phyloP scores from a whole-genome alignment of 2,888 invertebrate species.

The Criorhina ranunculi region DNA sequence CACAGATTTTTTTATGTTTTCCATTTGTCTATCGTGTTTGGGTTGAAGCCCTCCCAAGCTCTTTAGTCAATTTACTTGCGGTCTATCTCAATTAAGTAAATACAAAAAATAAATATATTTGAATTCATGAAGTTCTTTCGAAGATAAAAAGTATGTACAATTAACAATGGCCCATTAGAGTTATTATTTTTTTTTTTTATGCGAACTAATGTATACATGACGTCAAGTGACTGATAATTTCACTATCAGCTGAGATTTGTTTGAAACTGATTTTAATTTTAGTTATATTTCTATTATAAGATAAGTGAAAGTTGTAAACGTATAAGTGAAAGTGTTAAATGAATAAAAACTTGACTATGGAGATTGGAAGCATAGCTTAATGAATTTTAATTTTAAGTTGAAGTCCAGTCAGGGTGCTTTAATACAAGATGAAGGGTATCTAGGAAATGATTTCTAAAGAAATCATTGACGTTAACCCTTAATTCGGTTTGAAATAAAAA shows the following conservation, averaged over 20 bases:
- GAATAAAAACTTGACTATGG: too few species aligned
- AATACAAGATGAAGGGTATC: too few species aligned
- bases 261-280: not conserved
- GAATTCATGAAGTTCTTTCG: not conserved
- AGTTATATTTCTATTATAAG: not conserved
- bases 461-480: too few species aligned
- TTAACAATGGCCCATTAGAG: not conserved
- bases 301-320: constrained; percentile 3
- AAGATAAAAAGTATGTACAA: constrained; percentile 1
- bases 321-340: not conserved
- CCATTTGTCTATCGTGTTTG: constrained; percentile 4
- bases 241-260: constrained; percentile 12
- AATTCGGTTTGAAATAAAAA: too few species aligned
- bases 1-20: not conserved
- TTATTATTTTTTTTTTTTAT: constrained; percentile 16
- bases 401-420: too few species aligned
- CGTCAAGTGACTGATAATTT: constrained; percentile 18
- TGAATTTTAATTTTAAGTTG: too few species aligned
- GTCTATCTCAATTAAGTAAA: constrained; percentile 7
- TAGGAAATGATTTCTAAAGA: too few species aligned
- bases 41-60: constrained; percentile 9
- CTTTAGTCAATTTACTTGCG: constrained; percentile 20
- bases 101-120: constrained; percentile 20
- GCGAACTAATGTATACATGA: constrained; percentile 7
- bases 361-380: too few species aligned